Percentiles rank a stretch among this genome's conserved stretches.
Conservation (phyloP, 2,888 invertebrate genomes). For the Teleiodes luculella region DNA sequence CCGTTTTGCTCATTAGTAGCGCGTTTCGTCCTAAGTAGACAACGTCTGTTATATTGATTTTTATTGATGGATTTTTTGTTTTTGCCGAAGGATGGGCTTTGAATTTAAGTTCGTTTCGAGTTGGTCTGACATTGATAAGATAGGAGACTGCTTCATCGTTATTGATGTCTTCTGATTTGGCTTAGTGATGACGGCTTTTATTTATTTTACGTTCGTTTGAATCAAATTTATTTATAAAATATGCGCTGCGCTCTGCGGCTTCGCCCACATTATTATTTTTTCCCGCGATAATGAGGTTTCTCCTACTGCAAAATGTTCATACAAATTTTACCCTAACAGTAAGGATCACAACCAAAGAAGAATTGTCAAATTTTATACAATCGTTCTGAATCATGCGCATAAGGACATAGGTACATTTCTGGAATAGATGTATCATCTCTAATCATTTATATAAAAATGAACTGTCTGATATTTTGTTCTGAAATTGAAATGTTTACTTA, state of each 20-base stretch:
- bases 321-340: not conserved
- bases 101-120: not conserved
- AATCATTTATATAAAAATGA: too few relatives aligned
- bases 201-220: not conserved
- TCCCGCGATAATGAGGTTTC: too few relatives aligned
- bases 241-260: not conserved
- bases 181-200: not conserved
- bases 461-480: not conserved
- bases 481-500: too few relatives aligned
- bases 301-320: too few relatives aligned
- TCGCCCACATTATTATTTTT: not conserved
- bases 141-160: slow-evolving; percentile 3
- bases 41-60: slow-evolving; percentile 51
- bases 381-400: too few relatives aligned
- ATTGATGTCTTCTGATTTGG: slow-evolving; percentile 4
- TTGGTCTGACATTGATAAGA: slow-evolving; percentile 8
- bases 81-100: slow-evolving; percentile 18
- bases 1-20: slow-evolving; percentile 53
- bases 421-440: too few relatives aligned
- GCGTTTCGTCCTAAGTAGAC: slow-evolving; percentile 55
- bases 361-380: too few relatives aligned
- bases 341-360: too few relatives aligned
- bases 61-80: slow-evolving; percentile 42
- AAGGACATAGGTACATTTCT: too few relatives aligned
- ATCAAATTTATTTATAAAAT: not conserved